Base-by-base conservation (phyloP, 2,888 invertebrate genomes). In the Tyria jacobaeae region DNA sequence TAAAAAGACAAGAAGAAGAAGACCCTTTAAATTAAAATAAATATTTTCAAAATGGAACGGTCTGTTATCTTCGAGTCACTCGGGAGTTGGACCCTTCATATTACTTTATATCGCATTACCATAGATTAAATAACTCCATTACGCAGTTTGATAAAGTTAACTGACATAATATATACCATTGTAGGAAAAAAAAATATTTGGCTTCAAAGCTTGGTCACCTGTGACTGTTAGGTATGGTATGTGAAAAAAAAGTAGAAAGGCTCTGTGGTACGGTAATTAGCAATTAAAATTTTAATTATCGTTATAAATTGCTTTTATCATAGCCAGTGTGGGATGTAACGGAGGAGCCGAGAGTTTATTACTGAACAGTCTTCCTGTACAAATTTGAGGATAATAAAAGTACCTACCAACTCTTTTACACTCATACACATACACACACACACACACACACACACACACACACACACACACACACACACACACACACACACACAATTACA, bases 201-300 rank as follows among this genome's bases (percentile, higher is more conserved):
- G 57, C 41, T 61, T 63, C 60, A 51, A 60, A 50, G 53, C 61
- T 61, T 37, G 27, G 63, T 60, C 66, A 66, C 54, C 53, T 57
- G 51, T 35, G 58, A 49, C 56, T 61, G 31, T 47, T 27, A 47
- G 39, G 37, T 2, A 27, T 54, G 50, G 31, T 53, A 49, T 31
- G 17, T 41, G 25, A 31, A 49, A 49, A 27, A 27, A 49, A 49
- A 68, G 72, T 57, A 55, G 24, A 25, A 49, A 47, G 14, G 50
- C 17, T 51, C 47, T 54, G 58, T 34, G 65, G 52, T 41, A 25
- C 10, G 39, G 51, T 64, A 64, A 69, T 73, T 64, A 60, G 73
- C 73, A 64, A 73, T 72, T 70, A 70, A 73, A 67, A 70, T 62
- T 70, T 60, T 64, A 67, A 73, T 57, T 58, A 58, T 57, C 62